phyloP scores from a whole-genome alignment of 2,113 vertebrate genomes.

The Myotis davidii region DNA sequence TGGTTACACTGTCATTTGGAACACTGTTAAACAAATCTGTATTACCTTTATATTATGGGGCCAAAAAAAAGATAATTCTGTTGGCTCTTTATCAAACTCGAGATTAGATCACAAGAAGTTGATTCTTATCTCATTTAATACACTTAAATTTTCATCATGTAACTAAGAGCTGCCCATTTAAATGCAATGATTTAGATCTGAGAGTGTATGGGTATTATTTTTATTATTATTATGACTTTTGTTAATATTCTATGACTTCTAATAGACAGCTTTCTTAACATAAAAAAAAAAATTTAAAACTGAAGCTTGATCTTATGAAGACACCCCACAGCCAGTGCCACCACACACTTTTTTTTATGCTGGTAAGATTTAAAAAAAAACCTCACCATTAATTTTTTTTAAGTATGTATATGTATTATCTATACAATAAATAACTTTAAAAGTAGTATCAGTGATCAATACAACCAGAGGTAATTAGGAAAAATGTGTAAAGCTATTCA shows the following conservation, averaged over 20 bases:
- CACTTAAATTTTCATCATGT: not conserved
- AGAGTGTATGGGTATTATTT: not conserved
- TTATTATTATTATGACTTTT: not conserved
- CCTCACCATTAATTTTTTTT: not conserved
- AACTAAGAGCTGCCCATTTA: not conserved
- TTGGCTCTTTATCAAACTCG: constrained; percentile 1
- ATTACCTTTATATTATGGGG: not conserved
- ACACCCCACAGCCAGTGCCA: not conserved
- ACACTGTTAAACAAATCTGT: not conserved
- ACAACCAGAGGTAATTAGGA: not conserved
- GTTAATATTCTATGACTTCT: constrained; percentile 1
- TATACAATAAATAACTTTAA: constrained; percentile 15
- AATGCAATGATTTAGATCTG: not conserved
- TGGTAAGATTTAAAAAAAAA: constrained; percentile 7
- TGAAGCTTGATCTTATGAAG: constrained; percentile 19
- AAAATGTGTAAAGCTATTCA: not conserved
- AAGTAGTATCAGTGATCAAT: not conserved
- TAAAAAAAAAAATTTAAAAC: constrained; percentile 29
- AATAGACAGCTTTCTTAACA: not conserved
- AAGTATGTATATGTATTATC: not conserved
- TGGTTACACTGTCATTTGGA: not conserved
- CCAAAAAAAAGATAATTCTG: not conserved
- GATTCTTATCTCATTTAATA: constrained; percentile 29
- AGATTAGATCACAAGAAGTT: not conserved
- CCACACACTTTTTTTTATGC: not conserved